Conservation (phyloP, 2,888 invertebrate genomes). For the Drosophila trichaetosa region DNA sequence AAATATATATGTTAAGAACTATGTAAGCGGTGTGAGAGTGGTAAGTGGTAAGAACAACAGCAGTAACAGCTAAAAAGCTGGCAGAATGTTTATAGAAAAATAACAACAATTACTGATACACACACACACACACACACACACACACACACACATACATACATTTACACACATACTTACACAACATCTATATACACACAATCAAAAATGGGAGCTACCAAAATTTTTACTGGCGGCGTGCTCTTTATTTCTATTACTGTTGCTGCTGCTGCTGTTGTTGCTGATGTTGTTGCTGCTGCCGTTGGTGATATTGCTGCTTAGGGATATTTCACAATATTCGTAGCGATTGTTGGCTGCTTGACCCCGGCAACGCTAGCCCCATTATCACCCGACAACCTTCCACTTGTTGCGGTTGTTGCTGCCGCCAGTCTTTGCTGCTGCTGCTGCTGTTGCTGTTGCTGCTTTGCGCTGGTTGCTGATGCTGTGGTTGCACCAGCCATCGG, state of each 20-base stretch:
- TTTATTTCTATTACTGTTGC: not conserved
- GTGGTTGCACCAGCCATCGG: slow-evolving; percentile 60
- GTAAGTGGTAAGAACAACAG: slow-evolving; percentile 8
- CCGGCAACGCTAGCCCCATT: slow-evolving; percentile 17
- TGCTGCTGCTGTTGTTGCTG: slow-evolving; percentile 8
- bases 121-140: not conserved
- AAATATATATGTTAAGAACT: not conserved
- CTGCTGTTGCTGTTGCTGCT: slow-evolving; percentile 34
- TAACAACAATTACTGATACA: not conserved
- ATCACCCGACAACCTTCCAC: slow-evolving; percentile 63
- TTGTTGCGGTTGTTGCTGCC: slow-evolving; percentile 54
- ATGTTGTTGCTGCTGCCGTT: slow-evolving; percentile 15
- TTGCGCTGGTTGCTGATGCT: slow-evolving; percentile 27
- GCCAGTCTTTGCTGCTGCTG: slow-evolving; percentile 35
- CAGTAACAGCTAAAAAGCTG: slow-evolving; percentile 8
- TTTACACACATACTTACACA: slow-evolving; percentile 13
- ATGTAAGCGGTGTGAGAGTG: slow-evolving; percentile 13
- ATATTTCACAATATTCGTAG: slow-evolving; percentile 78
- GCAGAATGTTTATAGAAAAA: slow-evolving; percentile 8
- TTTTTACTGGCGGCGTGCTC: slow-evolving; percentile 8
- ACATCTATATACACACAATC: slow-evolving; percentile 12
- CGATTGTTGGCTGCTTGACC: slow-evolving; percentile 47
- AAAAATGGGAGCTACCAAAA: slow-evolving; percentile 32
- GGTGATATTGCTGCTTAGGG: slow-evolving; percentile 61
- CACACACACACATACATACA: not conserved